Conservation (phyloP, 2,797 vertebrate species). For the Myotis findleyi region DNA sequence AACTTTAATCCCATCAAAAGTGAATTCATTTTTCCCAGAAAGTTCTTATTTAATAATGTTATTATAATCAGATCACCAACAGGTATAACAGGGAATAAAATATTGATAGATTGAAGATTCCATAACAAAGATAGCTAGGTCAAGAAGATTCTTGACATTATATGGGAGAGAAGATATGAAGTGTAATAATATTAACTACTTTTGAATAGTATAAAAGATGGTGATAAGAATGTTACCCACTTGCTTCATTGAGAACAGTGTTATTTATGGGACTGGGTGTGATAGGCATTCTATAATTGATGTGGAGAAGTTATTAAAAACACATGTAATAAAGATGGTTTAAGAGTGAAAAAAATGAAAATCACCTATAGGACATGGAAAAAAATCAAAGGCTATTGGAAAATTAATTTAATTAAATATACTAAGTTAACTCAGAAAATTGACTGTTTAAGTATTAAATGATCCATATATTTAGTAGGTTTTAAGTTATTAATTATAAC, state of each 20-base stretch:
- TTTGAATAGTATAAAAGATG: background rate
- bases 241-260: conserved; percentile 1
- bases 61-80: conserved; percentile 6
- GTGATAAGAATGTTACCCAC: background rate
- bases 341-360: background rate
- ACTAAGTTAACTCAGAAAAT: background rate
- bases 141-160: conserved; percentile 8
- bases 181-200: conserved; percentile 26
- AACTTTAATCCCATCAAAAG: background rate
- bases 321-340: background rate
- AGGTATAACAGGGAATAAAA: conserved; percentile 22
- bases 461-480: background rate
- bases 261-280: conserved; percentile 2
- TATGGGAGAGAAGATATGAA: background rate
- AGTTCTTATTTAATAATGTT: background rate
- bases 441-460: conserved; percentile 12
- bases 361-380: background rate
- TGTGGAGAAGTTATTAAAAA: conserved; percentile 4
- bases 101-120: background rate
- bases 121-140: conserved; percentile 6
- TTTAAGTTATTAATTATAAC: conserved; percentile 2
- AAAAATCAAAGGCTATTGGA: background rate
- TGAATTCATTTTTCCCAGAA: background rate
- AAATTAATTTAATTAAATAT: background rate
- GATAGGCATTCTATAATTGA: background rate